These are phyloP conservation scores for Psittacula derbiana DNA, from an alignment of 2,797 vertebrate genomes.

Conservation along the genomic window DNA sequence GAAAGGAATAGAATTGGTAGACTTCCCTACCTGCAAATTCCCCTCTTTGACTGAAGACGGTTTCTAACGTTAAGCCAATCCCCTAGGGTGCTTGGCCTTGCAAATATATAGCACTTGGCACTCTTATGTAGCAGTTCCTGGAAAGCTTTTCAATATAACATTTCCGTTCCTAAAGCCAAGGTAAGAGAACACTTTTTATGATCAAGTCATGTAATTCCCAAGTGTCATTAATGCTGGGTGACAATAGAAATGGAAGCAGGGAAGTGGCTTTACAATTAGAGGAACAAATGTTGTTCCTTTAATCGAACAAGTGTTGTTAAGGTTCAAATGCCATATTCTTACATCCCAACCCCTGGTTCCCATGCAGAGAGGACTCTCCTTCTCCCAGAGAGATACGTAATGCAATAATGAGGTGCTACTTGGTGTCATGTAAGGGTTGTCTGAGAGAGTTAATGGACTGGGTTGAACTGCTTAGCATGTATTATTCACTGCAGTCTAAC, in stretches of 20 bases:
- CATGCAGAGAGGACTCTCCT: neutral
- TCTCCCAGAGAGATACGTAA: neutral
- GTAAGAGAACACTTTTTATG: neutral
- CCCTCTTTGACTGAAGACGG: neutral
- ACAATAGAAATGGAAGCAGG: neutral
- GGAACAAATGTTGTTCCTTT: neutral
- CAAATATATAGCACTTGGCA: neutral
- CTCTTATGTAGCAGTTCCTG: neutral
- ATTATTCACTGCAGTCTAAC: slow-evolving; percentile 61
- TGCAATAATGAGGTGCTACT: neutral
- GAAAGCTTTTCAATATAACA: neutral
- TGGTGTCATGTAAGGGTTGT: neutral
- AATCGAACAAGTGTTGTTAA: neutral
- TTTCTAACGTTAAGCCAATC: neutral
- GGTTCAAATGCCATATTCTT: neutral
- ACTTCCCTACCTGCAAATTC: neutral
- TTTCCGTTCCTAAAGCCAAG: neutral
- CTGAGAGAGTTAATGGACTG: slow-evolving; percentile 11
- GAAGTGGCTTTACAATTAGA: neutral
- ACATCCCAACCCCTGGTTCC: neutral
- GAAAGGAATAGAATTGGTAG: neutral
- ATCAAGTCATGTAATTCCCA: neutral
- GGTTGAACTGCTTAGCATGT: slow-evolving; percentile 22
- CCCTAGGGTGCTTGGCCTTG: neutral
- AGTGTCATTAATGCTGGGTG: neutral